Conservation (phyloP, 1,140 invertebrate species). For the Trichoplusia ni region DNA sequence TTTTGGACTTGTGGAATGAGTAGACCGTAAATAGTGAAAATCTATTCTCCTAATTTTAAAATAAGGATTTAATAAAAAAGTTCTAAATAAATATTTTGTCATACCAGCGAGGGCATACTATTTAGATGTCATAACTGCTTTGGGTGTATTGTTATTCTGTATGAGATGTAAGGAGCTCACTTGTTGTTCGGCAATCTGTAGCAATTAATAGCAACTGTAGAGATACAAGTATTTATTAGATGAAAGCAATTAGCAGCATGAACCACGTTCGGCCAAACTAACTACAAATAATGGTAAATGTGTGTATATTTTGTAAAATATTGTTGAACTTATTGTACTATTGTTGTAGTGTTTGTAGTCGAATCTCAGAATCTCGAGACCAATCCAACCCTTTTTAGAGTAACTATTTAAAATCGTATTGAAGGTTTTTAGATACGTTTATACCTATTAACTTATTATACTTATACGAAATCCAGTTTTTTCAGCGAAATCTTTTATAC, state of each 20-base stretch:
- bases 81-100: no score
- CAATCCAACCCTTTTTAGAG: constrained; percentile 76
- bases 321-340: constrained; percentile 67
- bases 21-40: no score
- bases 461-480: constrained; percentile 69
- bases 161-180: no score
- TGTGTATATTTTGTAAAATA: constrained; percentile 77
- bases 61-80: no score
- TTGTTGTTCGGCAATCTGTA: not conserved
- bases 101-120: no score
- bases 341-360: constrained; percentile 69
- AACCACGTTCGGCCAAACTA: constrained; percentile 50
- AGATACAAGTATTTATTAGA: constrained; percentile 5
- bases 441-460: constrained; percentile 64
- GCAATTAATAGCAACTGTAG: constrained; percentile 8
- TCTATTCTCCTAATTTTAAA: no score
- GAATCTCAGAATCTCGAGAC: constrained; percentile 76
- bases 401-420: constrained; percentile 63
- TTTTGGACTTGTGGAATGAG: no score
- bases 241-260: constrained; percentile 24
- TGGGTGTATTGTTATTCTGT: no score
- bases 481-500: constrained; percentile 74
- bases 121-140: no score
- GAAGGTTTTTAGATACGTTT: constrained; percentile 74
- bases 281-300: constrained; percentile 43